A percentile compares a stretch with the other conserved stretches of the same genome.
Evolutionary conservation across 2,113 vertebrate genomes (phyloP).

Genomic region (Cyphomyrus discorhynchus): DNA sequence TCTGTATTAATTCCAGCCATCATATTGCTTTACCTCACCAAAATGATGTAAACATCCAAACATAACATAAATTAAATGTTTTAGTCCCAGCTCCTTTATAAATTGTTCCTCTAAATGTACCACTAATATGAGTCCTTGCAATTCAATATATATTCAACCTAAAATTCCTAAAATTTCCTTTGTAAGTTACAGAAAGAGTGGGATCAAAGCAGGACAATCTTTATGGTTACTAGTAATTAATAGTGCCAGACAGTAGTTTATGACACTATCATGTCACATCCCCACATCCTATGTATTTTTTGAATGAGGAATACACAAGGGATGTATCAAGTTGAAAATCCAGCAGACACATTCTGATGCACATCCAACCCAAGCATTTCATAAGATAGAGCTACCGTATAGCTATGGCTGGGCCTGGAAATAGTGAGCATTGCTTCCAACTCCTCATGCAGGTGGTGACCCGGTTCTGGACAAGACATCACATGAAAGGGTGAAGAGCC

Average conservation of each 20-base stretch:
- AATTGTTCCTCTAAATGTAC: neutral
- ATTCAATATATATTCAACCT: neutral
- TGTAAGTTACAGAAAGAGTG: neutral
- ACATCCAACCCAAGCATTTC: neutral
- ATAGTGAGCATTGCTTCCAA: neutral
- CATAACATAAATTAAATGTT: neutral
- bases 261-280: neutral
- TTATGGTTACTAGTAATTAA: neutral
- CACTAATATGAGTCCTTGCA: neutral
- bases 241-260: neutral
- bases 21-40: neutral
- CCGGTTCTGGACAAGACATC: neutral
- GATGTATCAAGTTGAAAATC: neutral
- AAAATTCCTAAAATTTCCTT: neutral
- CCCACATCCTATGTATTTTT: neutral
- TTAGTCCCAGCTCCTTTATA: neutral
- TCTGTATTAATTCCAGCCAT: neutral
- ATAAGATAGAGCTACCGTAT: neutral
- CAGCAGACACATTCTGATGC: neutral
- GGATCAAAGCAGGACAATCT: neutral
- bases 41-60: neutral
- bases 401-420: neutral
- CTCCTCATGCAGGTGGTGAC: neutral
- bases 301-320: neutral
- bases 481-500: neutral